Base-by-base conservation (phyloP, 2,888 invertebrate genomes). In the Amblyjoppa fuscipennis region DNA sequence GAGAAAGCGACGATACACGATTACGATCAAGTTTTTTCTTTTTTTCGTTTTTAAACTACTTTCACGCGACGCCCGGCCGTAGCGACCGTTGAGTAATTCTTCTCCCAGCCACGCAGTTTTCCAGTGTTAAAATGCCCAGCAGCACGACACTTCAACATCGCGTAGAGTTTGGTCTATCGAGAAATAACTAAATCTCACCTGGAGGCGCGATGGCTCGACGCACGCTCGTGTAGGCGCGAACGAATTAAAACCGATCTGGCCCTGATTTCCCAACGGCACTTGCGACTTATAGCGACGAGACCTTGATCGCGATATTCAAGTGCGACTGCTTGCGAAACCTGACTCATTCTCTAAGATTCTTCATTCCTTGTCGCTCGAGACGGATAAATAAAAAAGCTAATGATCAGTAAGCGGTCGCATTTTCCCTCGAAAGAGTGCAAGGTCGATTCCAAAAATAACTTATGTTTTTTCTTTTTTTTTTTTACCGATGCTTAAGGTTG, bases 1-100 rank as follows among this genome's bases (percentile, higher is more conserved):
- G 83, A 79, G 86, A 86, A 86, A 86, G 86, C 74, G 78, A 75
- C 75, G 75, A 83, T 41, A 69, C 75, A 66, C 34, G 76, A 34
- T n/a, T 41, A 56, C 56, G 9, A 56, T 20, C 56, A 38, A 51
- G 25, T 20, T n/a, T 5, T 4, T 31, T 83, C 71, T 70, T 76
- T 84, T 68, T 4, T 31, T 83, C 71, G 64, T 76, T 84, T 68
- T 81, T 77, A 59, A 51, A 28, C 66, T 38, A 73, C 73, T 80
- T 73, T 80, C 80, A 73, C 80, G 64, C 41, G 34, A 41, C 53
- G 31, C 13, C 13, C 61, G 41, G 51, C n/a, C 51, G 38, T 68
- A 51, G 34, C 66, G 53, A 20, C 5, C 66, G 51, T 20, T 51
- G 34, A 64, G 66, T 66, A 76, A 76, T 76, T 76, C 20, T 51